phyloP scores from a whole-genome alignment of 2,888 invertebrate genomes.

The Plebejus melissa region DNA sequence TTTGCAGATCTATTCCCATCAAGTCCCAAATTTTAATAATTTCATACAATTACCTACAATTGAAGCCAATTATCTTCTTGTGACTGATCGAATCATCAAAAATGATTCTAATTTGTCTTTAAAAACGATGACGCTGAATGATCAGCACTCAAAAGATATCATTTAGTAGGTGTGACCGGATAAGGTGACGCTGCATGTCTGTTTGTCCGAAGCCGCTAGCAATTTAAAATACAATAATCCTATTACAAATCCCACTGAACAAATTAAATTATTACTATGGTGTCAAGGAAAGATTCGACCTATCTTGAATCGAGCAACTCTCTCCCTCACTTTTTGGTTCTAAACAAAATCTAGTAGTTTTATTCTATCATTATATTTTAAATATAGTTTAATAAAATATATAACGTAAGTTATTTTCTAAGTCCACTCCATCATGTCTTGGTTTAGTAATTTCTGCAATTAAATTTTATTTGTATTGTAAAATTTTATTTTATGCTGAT shows the following conservation, averaged over 20 bases:
- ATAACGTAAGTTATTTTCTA: too few species aligned
- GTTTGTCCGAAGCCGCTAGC: slow-evolving; percentile 14
- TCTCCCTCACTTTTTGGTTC: not conserved
- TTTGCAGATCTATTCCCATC: not conserved
- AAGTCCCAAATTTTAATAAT: not conserved
- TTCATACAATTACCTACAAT: not conserved
- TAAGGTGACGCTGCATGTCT: slow-evolving; percentile 7
- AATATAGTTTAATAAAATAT: not conserved
- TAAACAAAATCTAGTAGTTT: not conserved
- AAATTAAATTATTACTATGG: not conserved
- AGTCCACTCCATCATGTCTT: not conserved
- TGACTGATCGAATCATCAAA: slow-evolving; percentile 22
- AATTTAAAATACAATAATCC: slow-evolving; percentile 19
- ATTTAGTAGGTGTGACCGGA: slow-evolving; percentile 26
- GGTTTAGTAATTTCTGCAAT: not conserved
- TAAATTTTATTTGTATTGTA: not conserved
- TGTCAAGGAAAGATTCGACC: not conserved
- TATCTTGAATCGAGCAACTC: not conserved
- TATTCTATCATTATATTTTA: not conserved
- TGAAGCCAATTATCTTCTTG: slow-evolving; percentile 6
- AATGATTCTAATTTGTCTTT: slow-evolving; percentile 27
- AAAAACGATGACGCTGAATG: slow-evolving; percentile 19
- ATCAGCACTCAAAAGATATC: slow-evolving; percentile 10
- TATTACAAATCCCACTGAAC: slow-evolving; percentile 14
- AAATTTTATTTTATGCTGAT: not conserved